Evolutionary conservation across 2,888 invertebrate genomes (phyloP).

Genomic region (Sesia apiformis): DNA sequence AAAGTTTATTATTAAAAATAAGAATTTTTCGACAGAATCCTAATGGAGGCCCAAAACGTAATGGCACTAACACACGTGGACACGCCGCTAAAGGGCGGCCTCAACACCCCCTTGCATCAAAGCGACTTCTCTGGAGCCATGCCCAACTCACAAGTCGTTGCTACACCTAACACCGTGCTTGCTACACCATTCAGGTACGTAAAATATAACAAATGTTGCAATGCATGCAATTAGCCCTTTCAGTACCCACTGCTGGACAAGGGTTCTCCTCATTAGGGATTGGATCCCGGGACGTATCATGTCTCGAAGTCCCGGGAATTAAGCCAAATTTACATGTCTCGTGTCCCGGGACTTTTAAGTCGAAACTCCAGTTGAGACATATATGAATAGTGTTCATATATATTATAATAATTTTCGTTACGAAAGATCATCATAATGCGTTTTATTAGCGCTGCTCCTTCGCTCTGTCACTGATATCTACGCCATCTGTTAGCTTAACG

Average conservation of each 20-base stretch:
- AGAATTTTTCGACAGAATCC: constrained; percentile 57
- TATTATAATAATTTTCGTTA: no score
- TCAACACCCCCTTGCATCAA: constrained; percentile 94
- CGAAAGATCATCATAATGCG: no score
- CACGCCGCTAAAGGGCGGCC: constrained; percentile 96
- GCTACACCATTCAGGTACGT: constrained; percentile 85
- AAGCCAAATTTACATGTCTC: neutral
- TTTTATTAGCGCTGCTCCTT: no score
- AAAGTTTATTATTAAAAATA: neutral
- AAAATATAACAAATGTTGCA: neutral
- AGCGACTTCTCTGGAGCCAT: constrained; percentile 90
- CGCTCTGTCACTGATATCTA: no score
- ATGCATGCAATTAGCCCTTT: neutral
- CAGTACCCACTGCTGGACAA: no score
- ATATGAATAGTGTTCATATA: no score
- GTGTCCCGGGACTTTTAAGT: neutral
- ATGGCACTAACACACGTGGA: constrained; percentile 99
- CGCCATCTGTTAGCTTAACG: no score
- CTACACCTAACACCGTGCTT: constrained; percentile 94
- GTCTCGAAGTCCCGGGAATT: neutral
- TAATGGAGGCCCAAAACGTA: constrained; percentile 98
- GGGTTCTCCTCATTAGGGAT: neutral
- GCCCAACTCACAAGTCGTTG: constrained; percentile 79
- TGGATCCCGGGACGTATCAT: neutral
- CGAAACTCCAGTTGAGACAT: no score